These are phyloP conservation scores for Brenthis ino DNA, from an alignment of 2,888 invertebrate species.

Conservation along the genomic window DNA sequence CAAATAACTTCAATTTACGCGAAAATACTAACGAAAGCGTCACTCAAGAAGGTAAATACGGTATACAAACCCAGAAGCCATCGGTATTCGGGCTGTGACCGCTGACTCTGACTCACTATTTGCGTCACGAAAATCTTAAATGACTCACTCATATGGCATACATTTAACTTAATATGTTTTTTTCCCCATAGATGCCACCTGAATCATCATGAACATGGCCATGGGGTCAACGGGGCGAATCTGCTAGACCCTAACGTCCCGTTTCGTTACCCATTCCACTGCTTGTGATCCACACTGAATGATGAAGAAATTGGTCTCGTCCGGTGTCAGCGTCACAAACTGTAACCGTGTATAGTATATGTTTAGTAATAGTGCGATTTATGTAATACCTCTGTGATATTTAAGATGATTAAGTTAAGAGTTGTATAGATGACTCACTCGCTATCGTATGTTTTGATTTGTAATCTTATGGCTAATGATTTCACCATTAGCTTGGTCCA, in stretches of 20 bases:
- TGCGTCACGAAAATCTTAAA: slow-evolving; percentile 59
- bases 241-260: slow-evolving; percentile 46
- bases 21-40: background rate
- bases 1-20: slow-evolving; percentile 1
- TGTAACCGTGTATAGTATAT: slow-evolving; percentile 50
- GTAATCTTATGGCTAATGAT: slow-evolving; percentile 50
- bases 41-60: slow-evolving; percentile 18
- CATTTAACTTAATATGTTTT: slow-evolving; percentile 57
- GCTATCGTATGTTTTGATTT: slow-evolving; percentile 56
- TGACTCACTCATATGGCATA: slow-evolving; percentile 54
- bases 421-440: slow-evolving; percentile 58
- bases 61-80: slow-evolving; percentile 22
- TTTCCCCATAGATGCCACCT: slow-evolving; percentile 65
- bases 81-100: slow-evolving; percentile 48
- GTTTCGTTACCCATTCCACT: slow-evolving; percentile 66
- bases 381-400: slow-evolving; percentile 74
- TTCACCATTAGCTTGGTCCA: slow-evolving; percentile 5
- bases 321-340: slow-evolving; percentile 70
- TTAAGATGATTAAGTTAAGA: slow-evolving; percentile 63
- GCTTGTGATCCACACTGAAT: slow-evolving; percentile 70
- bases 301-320: slow-evolving; percentile 73
- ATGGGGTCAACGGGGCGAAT: slow-evolving; percentile 38
- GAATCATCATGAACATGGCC: slow-evolving; percentile 39
- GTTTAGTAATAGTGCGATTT: slow-evolving; percentile 45
- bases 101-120: slow-evolving; percentile 66